Base-by-base conservation (phyloP, 2,797 vertebrate species). In the Tapirus indicus region DNA sequence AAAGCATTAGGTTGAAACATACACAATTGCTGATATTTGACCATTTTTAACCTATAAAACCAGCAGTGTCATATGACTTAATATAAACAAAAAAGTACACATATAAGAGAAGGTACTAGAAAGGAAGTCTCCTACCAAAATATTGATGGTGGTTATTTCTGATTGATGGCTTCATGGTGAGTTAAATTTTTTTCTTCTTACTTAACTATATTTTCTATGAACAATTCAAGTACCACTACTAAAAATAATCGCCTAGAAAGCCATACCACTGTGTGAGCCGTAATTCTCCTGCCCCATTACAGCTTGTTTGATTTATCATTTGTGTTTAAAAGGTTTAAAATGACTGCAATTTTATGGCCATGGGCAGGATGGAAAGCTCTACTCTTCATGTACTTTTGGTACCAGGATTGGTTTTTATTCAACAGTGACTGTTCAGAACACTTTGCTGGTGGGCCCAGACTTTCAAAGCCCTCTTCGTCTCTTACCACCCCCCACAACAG, bases 401-500 rank as follows among this genome's bases (percentile, higher is more conserved):
- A 69, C 41, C 20, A 72, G 75, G 83, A 74, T 20, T 83, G 78
- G 25, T 79, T 87, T 97, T 91, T 79, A 94, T 64, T 88, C 88
- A 41, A 4, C 7, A 95, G 60, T 71, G 71, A 87, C 91, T 64
- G 6, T 93, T 95, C 8, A 83, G 82, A 94, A 91, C 41, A 79
- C 84, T 88, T 91, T 87, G 71, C 79, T 56, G 92, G 92, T 58
- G 54, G 87, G 77, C 38, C 60, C 77, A 75, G 82, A 14, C 96
- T 95, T 98, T 93, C 78, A 92, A 88, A 93, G 74, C 44, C 47
- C 14, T 87, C 58, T 93, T 96, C 83, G 66, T 86, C 64, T 89
- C 90, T 89, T 96, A 27, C 78, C 77, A 75, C 38, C 49, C 17
- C 14, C 75, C 13, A 89, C 56, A 75, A 93, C 58, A 52, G 83